Percentiles rank a stretch among this genome's conserved stretches.
These are phyloP conservation scores for Oceanodroma leucorhoa DNA, from an alignment of 2,797 vertebrate species.

Conservation along the genomic window DNA sequence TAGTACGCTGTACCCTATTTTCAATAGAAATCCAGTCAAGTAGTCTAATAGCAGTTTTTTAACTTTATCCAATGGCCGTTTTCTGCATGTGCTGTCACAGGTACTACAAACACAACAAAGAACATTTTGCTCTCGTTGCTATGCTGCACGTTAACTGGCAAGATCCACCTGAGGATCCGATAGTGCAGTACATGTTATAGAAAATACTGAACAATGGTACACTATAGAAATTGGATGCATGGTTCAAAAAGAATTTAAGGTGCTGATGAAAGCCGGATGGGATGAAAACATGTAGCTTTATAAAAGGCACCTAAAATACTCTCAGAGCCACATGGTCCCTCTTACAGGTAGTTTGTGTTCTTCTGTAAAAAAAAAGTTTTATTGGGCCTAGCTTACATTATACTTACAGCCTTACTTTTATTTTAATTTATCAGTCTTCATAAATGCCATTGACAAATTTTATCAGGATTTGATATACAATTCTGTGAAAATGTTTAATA, in stretches of 20 bases:
- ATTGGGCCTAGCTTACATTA: neutral
- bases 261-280: neutral
- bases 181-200: neutral
- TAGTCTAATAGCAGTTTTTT: neutral
- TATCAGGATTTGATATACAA: neutral
- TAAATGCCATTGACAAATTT: neutral
- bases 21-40: accelerated
- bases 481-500: neutral
- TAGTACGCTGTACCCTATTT: neutral
- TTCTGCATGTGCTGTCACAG: neutral
- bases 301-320: neutral
- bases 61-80: neutral
- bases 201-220: neutral
- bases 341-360: neutral
- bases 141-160: neutral
- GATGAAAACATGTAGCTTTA: neutral
- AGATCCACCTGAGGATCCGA: neutral
- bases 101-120: neutral
- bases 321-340: neutral
- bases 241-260: neutral
- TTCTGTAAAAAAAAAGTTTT: neutral
- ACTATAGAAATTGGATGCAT: neutral
- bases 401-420: neutral
- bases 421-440: neutral
- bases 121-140: neutral